Evolutionary conservation across 2,888 invertebrate genomes (phyloP).

Genomic region (Digitonthophagus gazella): DNA sequence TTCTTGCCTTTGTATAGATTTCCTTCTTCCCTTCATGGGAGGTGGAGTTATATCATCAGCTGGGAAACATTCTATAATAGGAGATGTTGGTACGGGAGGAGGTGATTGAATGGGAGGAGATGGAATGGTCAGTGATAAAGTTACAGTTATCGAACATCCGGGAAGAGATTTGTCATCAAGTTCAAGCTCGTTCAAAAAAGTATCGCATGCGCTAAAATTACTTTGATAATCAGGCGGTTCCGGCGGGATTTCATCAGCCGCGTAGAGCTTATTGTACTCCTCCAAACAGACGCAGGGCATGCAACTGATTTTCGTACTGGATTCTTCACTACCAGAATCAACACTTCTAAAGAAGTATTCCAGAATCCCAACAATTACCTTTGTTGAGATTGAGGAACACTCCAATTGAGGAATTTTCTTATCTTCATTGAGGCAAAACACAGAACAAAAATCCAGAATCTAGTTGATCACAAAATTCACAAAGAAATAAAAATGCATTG

Average conservation of each 20-base stretch:
- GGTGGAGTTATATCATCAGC: constrained; percentile 48
- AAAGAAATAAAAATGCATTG: no score
- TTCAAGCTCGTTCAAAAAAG: constrained; percentile 51
- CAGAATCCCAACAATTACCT: no score
- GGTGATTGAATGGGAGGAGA: constrained; percentile 51
- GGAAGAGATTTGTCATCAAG: constrained; percentile 45
- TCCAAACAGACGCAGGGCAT: constrained; percentile 77
- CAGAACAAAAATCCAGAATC: no score
- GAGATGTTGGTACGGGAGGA: constrained; percentile 51
- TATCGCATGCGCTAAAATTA: constrained; percentile 55
- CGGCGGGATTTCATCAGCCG: constrained; percentile 50
- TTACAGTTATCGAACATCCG: constrained; percentile 63
- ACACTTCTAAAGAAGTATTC: constrained; percentile 80
- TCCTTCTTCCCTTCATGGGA: constrained; percentile 55
- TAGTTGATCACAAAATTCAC: no score
- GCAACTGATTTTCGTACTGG: constrained; percentile 68
- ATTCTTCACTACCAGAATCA: constrained; percentile 71
- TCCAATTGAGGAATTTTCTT: no score
- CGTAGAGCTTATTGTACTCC: constrained; percentile 64
- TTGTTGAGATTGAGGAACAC: constrained; percentile 68
- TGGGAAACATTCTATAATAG: constrained; percentile 60
- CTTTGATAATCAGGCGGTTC: constrained; percentile 36
- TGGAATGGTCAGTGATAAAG: constrained; percentile 60
- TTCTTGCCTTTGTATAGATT: constrained; percentile 78
- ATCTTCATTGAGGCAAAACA: no score